These are phyloP conservation scores for Leuctra nigra DNA, from an alignment of 2,888 invertebrate species.

Conservation along the genomic window DNA sequence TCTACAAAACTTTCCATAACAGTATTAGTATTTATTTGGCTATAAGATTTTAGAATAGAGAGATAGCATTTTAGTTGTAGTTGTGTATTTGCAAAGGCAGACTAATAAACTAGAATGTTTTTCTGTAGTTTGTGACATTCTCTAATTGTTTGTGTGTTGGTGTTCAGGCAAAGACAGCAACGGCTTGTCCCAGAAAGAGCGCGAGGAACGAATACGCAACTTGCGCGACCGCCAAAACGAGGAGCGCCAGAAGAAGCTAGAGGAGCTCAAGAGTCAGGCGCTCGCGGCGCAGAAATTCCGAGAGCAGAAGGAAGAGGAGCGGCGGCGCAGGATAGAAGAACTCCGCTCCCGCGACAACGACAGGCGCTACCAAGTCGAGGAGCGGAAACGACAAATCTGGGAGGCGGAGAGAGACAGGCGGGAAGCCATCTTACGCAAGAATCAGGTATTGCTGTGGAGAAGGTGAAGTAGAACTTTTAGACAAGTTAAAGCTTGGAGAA, in stretches of 20 bases:
- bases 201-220: slow-evolving; percentile 38
- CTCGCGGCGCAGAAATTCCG: slow-evolving; percentile 83
- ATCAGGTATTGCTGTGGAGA: slow-evolving; percentile 49
- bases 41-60: too few species aligned
- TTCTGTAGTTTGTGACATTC: too few species aligned
- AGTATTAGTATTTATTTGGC: too few species aligned
- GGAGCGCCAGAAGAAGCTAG: slow-evolving; percentile 80
- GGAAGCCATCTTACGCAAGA: slow-evolving; percentile 78
- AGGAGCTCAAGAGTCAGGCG: slow-evolving; percentile 83
- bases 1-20: too few species aligned
- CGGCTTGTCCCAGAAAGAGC: slow-evolving; percentile 33
- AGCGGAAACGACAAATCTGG: slow-evolving; percentile 81
- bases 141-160: background rate
- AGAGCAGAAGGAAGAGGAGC: slow-evolving; percentile 81
- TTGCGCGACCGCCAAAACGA: slow-evolving; percentile 82
- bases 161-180: slow-evolving; percentile 27
- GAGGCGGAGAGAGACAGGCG: slow-evolving; percentile 82
- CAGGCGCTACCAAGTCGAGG: slow-evolving; percentile 65
- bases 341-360: slow-evolving; percentile 71
- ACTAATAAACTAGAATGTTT: too few species aligned
- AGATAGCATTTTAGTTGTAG: too few species aligned
- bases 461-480: too few species aligned
- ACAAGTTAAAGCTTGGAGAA: too few species aligned
- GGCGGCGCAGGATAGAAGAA: slow-evolving; percentile 74
- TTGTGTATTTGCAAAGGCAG: too few species aligned